Conservation (phyloP, 2,797 vertebrate species). For the Alca torda region DNA sequence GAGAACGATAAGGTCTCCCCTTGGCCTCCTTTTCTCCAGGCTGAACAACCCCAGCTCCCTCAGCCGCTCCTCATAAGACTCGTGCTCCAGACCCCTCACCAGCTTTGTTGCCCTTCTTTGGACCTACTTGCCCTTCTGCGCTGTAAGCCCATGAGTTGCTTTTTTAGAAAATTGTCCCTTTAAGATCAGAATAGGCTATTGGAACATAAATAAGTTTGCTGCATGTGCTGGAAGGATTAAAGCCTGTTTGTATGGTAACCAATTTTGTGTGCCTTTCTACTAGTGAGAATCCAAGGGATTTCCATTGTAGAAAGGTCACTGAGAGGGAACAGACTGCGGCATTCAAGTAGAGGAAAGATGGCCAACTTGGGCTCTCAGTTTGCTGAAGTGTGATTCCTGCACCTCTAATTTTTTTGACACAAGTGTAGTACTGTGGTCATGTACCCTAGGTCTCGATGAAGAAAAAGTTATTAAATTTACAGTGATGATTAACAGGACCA, state of each 20-base stretch:
- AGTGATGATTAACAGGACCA: background rate
- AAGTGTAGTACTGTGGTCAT: background rate
- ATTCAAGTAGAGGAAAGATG: background rate
- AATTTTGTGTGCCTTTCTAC: background rate
- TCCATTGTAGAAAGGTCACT: background rate
- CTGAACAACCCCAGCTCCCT: too few species aligned
- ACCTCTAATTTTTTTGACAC: background rate
- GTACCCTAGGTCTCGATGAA: background rate
- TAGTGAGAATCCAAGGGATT: background rate
- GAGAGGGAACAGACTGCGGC: background rate
- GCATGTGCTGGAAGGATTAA: background rate
- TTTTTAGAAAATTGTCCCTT: background rate
- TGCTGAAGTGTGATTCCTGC: background rate
- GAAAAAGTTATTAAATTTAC: background rate
- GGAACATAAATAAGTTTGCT: background rate
- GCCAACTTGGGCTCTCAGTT: background rate
- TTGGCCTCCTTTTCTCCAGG: too few species aligned
- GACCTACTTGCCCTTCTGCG: too few species aligned
- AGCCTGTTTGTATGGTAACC: background rate
- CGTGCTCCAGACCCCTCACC: too few species aligned
- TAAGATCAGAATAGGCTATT: background rate
- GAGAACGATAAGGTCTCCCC: too few species aligned
- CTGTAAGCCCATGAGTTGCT: background rate
- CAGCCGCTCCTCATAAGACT: too few species aligned
- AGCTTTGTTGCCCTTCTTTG: too few species aligned